These are phyloP conservation scores for Drosophila kohkoa DNA, from an alignment of 1,140 invertebrate genomes.

Conservation along the genomic window DNA sequence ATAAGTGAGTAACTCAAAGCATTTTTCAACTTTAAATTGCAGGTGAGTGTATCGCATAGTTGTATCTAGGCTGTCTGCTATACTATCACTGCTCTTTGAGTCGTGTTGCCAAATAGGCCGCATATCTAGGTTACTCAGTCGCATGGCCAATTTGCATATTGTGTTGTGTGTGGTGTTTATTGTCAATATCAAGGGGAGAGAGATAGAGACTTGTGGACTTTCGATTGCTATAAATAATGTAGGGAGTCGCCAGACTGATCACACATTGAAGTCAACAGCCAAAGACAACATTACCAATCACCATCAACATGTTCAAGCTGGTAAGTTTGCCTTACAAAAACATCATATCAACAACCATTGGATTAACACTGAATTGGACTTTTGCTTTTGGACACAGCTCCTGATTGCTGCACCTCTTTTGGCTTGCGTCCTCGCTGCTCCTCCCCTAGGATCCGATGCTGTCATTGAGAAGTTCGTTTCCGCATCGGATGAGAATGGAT, in stretches of 20 bases:
- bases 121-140: conserved; percentile 20
- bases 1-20: no score
- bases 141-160: conserved; percentile 38
- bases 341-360: background rate
- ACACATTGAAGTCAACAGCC: conserved; percentile 38
- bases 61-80: background rate
- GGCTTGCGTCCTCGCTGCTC: conserved; percentile 50
- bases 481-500: conserved; percentile 51
- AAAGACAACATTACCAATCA: conserved; percentile 25
- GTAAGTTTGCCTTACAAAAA: conserved; percentile 46
- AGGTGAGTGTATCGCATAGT: conserved; percentile 17
- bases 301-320: conserved; percentile 69
- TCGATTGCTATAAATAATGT: conserved; percentile 62
- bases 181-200: conserved; percentile 9
- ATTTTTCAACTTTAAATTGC: background rate
- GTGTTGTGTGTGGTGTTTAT: conserved; percentile 5
- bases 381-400: conserved; percentile 45
- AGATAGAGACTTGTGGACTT: background rate
- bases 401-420: conserved; percentile 57
- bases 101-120: conserved; percentile 25
- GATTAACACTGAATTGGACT: background rate
- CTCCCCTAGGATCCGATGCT: conserved; percentile 23
- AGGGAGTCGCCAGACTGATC: conserved; percentile 37
- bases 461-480: conserved; percentile 50
- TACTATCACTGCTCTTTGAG: background rate